These are phyloP conservation scores for Sebastes trivittatus DNA, from an alignment of 2,797 vertebrate genomes.

Conservation along the genomic window DNA sequence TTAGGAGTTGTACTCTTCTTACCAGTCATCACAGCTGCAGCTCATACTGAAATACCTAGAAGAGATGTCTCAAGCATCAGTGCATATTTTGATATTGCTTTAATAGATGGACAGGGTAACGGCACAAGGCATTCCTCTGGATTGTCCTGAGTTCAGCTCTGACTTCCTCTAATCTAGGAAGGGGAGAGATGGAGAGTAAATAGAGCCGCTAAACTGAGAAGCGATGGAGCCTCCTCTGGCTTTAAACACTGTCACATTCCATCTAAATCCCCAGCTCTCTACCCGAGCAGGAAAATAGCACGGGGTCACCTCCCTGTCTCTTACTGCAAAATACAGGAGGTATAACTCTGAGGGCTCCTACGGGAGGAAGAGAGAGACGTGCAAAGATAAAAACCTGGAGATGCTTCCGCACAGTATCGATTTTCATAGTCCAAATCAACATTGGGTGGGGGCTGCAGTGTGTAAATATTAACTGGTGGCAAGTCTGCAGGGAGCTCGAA, in stretches of 20 bases:
- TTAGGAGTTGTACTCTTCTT: not conserved
- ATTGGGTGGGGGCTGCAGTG: slow-evolving; percentile 30
- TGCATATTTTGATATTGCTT: slow-evolving; percentile 31
- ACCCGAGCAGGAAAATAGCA: slow-evolving; percentile 53
- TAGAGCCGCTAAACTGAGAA: slow-evolving; percentile 55
- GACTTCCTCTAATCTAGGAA: slow-evolving; percentile 45
- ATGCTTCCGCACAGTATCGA: slow-evolving; percentile 49
- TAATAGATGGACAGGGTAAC: slow-evolving; percentile 47
- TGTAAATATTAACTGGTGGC: slow-evolving; percentile 46
- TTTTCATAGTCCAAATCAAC: slow-evolving; percentile 48
- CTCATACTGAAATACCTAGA: slow-evolving; percentile 16
- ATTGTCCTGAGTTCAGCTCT: slow-evolving; percentile 33
- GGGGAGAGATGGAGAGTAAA: slow-evolving; percentile 44
- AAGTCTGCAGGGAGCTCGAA: slow-evolving; percentile 1
- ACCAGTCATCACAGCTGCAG: not conserved
- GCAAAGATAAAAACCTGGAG: slow-evolving; percentile 47
- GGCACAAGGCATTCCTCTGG: slow-evolving; percentile 39
- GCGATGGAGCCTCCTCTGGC: slow-evolving; percentile 43
- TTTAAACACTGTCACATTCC: slow-evolving; percentile 69
- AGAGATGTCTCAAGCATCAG: slow-evolving; percentile 37
- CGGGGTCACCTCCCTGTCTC: slow-evolving; percentile 64
- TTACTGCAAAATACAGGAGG: slow-evolving; percentile 55
- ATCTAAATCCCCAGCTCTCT: slow-evolving; percentile 63
- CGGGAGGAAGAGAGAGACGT: slow-evolving; percentile 25
- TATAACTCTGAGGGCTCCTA: slow-evolving; percentile 40